Base-by-base conservation (phyloP, 2,113 vertebrate species). In the Aldabrachelys gigantea region DNA sequence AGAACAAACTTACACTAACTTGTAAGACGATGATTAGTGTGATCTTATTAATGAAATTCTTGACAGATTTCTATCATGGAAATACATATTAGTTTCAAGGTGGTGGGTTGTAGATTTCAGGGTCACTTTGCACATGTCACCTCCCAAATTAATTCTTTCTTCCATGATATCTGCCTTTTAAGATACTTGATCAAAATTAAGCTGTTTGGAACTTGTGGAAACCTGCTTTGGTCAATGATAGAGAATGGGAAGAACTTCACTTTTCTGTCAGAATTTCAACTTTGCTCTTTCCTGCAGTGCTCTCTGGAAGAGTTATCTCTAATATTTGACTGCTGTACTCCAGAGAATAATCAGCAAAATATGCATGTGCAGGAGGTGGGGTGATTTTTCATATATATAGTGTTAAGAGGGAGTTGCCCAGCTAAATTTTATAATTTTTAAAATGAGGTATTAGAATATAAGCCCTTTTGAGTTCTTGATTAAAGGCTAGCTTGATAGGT, bases 21-120 rank as follows among this genome's bases (percentile, higher is more conserved):
- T 31, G 49, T 83, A n/a, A 75, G 21, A 16, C 14, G 7, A n/a
- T 1, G 25, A 27, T 80, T 57, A 92, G 50, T 53, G 31, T 89
- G 76, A 87, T 91, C 92, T 89, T 57, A 38, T 79, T 22, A 10
- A 95, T 79, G 78, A 88, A 12, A 44, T 38, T 94, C n/a, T 82
- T 54, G 47, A 62, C 69, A 52, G 47, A 69, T 52, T n/a, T 54
- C 1, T 31, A 0, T 4, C 1, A 13, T 31, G 27, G 12, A 47
- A 78, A 11, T 95, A 85, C 94, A 82, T 89, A 89, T 57, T 5
- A 88, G 80, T 93, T 76, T 25, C 29, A 47, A 80, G 78, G n/a
- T 80, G 84, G 50, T 49, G 29, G 25, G 5, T 81, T 92, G 47
- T 35, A 16, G 84, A 84, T 57, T 81, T 65, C 81, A 84, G 29